A percentile compares a stretch with the other conserved stretches of the same genome.
Conservation (phyloP, 2,113 vertebrate species). For the Chelonoidis abingdonii region DNA sequence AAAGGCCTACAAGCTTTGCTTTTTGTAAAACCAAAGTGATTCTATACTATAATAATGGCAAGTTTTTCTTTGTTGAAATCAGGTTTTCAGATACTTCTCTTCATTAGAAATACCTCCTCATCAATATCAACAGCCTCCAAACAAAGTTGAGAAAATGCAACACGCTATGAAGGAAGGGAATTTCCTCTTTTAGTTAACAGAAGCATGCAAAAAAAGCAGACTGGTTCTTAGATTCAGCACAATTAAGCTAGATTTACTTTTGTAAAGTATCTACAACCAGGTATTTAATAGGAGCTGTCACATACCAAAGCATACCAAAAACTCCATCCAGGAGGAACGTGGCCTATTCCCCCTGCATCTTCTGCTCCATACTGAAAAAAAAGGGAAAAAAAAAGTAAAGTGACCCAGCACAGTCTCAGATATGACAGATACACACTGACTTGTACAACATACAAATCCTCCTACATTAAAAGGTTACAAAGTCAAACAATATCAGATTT, state of each 20-base stretch:
- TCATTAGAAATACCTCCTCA: background rate
- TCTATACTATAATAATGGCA: background rate
- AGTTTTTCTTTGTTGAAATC: background rate
- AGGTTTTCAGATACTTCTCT: background rate
- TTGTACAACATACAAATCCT: background rate
- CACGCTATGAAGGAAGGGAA: background rate
- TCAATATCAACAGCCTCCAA: background rate
- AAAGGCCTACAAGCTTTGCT: background rate
- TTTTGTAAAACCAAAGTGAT: background rate
- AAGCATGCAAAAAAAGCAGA: background rate
- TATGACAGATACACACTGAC: background rate
- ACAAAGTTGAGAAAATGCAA: background rate
- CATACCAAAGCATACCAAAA: constrained; percentile 96
- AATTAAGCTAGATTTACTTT: background rate
- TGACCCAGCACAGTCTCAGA: background rate
- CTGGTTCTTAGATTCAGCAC: background rate
- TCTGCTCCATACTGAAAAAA: constrained; percentile 89
- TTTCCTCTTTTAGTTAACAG: background rate
- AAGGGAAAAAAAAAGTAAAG: background rate
- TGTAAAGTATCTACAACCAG: background rate
- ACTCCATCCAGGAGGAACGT: constrained; percentile 94
- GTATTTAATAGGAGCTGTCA: background rate
- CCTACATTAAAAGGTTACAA: background rate
- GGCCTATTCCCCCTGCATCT: constrained; percentile 90
- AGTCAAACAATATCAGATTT: background rate